These are phyloP conservation scores for Keiferia lycopersicella DNA, from an alignment of 2,888 invertebrate species.

Conservation along the genomic window DNA sequence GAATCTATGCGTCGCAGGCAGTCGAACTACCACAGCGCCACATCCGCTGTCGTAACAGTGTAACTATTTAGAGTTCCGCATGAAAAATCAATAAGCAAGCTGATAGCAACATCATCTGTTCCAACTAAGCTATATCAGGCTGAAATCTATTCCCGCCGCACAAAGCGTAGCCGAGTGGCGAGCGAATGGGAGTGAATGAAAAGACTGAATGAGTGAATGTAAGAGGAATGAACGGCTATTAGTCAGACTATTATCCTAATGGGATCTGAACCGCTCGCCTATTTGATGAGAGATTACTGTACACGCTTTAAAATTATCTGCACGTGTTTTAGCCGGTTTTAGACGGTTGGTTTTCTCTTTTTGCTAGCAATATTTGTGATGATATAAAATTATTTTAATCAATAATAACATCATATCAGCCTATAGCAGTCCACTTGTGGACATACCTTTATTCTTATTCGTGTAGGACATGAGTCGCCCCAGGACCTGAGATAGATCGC, in stretches of 20 bases:
- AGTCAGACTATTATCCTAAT: constrained; percentile 64
- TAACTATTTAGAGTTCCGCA: background rate
- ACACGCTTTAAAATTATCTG: constrained; percentile 31
- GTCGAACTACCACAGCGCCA: too few relatives aligned
- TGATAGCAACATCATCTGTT: constrained; percentile 17
- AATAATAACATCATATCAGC: too few relatives aligned
- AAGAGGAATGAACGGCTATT: constrained; percentile 65
- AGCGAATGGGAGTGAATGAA: constrained; percentile 23
- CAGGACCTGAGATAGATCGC: too few relatives aligned
- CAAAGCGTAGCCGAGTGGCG: constrained; percentile 26
- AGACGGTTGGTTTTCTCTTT: background rate
- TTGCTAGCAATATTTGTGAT: background rate
- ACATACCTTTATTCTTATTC: too few relatives aligned
- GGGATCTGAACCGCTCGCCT: constrained; percentile 60
- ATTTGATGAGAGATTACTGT: constrained; percentile 53
- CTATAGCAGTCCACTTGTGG: too few relatives aligned
- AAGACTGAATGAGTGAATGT: constrained; percentile 23
- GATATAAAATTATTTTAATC: background rate
- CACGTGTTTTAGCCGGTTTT: constrained; percentile 18
- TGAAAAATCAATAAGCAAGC: background rate
- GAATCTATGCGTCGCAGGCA: too few relatives aligned
- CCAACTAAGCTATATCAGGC: constrained; percentile 25
- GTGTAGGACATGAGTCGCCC: too few relatives aligned
- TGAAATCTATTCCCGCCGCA: constrained; percentile 39
- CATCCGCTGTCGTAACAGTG: too few relatives aligned